A percentile compares a stretch with the other conserved stretches of the same genome.
phyloP scores from a whole-genome alignment of 2,888 invertebrate species.

The Petrolisthes manimaculis region DNA sequence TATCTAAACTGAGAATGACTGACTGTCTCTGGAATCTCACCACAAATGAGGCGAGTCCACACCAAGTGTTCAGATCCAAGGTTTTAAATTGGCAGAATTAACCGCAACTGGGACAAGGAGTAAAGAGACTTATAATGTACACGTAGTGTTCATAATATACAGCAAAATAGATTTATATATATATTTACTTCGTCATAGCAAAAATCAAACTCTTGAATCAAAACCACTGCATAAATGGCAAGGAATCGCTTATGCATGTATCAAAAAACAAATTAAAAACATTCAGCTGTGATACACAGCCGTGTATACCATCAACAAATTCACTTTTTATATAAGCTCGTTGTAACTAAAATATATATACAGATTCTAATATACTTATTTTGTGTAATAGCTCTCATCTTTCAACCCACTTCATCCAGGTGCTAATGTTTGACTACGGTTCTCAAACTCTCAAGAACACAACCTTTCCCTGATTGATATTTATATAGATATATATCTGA shows the following conservation, averaged over 20 bases:
- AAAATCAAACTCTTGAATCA: slow-evolving; percentile 13
- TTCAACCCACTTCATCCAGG: slow-evolving; percentile 16
- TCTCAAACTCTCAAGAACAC: slow-evolving; percentile 8
- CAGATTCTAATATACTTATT: slow-evolving; percentile 9
- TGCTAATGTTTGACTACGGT: slow-evolving; percentile 5
- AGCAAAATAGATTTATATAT: slow-evolving; percentile 13
- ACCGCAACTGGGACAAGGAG: background rate
- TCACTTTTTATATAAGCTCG: slow-evolving; percentile 6
- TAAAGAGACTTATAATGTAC: slow-evolving; percentile 12
- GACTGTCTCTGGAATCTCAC: no score
- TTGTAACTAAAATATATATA: slow-evolving; percentile 12
- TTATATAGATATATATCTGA: background rate
- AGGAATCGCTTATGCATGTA: slow-evolving; percentile 9
- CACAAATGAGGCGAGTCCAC: background rate
- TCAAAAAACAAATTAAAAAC: slow-evolving; percentile 5
- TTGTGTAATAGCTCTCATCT: background rate
- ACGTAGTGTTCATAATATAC: slow-evolving; percentile 4
- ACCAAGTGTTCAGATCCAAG: background rate
- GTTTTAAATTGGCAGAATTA: background rate
- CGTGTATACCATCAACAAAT: slow-evolving; percentile 3
- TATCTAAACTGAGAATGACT: no score
- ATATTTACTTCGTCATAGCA: slow-evolving; percentile 7
- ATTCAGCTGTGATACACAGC: slow-evolving; percentile 10
- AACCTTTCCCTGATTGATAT: slow-evolving; percentile 52
- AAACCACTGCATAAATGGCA: slow-evolving; percentile 10